These are phyloP conservation scores for Falco concolor DNA, from an alignment of 2,797 vertebrate genomes.

Conservation along the genomic window DNA sequence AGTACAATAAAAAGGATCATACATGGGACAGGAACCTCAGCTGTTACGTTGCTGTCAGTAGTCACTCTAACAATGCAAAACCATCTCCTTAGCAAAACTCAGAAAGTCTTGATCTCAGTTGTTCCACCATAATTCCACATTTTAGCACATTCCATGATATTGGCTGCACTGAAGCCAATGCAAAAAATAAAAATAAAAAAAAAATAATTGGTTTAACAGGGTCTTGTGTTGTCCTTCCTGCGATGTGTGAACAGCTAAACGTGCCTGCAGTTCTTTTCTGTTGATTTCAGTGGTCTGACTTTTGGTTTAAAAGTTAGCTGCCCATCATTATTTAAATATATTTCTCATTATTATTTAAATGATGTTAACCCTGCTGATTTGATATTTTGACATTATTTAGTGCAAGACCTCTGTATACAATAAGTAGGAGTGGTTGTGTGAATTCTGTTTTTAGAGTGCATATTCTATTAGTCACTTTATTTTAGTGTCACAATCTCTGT, in stretches of 20 bases:
- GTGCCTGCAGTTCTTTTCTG: rapidly evolving
- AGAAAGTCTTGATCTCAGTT: not conserved
- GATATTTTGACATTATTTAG: not conserved
- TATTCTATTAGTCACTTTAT: not conserved
- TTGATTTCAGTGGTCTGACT: not conserved
- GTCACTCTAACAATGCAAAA: not conserved
- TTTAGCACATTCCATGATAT: not conserved
- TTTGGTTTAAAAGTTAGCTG: not conserved
- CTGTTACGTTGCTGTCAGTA: not conserved
- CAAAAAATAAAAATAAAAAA: no score
- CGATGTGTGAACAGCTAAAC: not conserved
- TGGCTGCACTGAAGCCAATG: not conserved
- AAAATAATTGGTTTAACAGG: not conserved
- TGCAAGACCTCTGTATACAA: not conserved
- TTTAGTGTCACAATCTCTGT: not conserved
- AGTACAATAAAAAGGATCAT: not conserved
- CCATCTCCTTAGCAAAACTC: not conserved
- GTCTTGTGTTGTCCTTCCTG: not conserved
- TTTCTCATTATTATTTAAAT: not conserved
- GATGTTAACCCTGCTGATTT: not conserved
- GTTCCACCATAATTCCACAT: not conserved
- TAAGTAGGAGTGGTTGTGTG: not conserved
- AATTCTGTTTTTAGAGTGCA: not conserved
- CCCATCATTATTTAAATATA: not conserved
- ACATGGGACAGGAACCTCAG: not conserved